phyloP scores from a whole-genome alignment of 2,888 invertebrate genomes.

The Cynaeus angustus region DNA sequence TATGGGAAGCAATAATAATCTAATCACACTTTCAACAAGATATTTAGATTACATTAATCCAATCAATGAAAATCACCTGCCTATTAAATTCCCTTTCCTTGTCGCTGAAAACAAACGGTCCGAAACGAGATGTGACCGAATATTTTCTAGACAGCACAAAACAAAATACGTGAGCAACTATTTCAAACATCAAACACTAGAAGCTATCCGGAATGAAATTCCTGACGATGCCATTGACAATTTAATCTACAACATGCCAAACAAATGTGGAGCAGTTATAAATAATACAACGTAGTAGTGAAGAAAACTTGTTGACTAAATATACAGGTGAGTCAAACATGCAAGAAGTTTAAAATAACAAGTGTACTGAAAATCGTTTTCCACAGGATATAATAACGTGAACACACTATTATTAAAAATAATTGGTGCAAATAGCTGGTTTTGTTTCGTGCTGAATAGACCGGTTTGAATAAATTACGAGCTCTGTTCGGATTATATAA shows the following conservation, averaged over 20 bases:
- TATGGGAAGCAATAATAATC: background rate
- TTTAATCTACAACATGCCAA: conserved; percentile 35
- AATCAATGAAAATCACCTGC: too few relatives aligned
- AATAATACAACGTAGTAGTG: conserved; percentile 14
- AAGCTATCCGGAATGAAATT: conserved; percentile 23
- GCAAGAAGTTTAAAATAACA: conserved; percentile 19
- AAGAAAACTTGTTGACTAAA: conserved; percentile 33
- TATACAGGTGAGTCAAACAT: conserved; percentile 22
- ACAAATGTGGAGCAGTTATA: conserved; percentile 38
- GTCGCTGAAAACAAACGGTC: too few relatives aligned
- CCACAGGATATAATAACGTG: conserved; percentile 11
- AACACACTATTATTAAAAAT: conserved; percentile 29
- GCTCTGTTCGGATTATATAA: background rate
- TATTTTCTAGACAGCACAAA: conserved; percentile 3
- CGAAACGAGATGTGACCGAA: too few relatives aligned
- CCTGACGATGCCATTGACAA: conserved; percentile 33
- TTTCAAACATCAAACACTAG: conserved; percentile 30
- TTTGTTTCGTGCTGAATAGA: conserved; percentile 20
- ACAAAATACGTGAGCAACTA: conserved; percentile 19
- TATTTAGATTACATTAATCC: background rate
- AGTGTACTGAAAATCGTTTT: conserved; percentile 24
- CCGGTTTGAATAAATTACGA: conserved; percentile 9
- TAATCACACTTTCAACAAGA: conserved; percentile 6
- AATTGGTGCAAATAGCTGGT: conserved; percentile 8
- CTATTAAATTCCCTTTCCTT: too few relatives aligned